phyloP scores from a whole-genome alignment of 2,888 invertebrate genomes.

The Pseudococcus jackbeardsleyi region DNA sequence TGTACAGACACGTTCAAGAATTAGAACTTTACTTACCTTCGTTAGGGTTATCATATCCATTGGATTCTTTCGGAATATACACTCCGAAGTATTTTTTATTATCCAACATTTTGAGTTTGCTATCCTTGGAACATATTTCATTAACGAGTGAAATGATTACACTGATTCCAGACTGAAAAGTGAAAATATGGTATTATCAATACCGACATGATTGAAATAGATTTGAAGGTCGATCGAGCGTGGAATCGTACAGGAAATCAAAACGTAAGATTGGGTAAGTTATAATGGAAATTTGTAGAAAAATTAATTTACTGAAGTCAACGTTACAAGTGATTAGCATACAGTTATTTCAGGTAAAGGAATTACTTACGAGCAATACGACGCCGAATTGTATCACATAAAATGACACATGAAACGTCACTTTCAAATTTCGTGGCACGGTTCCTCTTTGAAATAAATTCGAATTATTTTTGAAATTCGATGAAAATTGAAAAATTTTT shows the following conservation, averaged over 20 bases:
- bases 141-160: not conserved
- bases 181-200: not conserved
- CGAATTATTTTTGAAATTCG: not conserved
- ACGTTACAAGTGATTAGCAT: not conserved
- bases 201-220: not conserved
- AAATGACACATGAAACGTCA: not conserved
- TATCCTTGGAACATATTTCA: not conserved
- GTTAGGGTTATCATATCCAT: constrained; percentile 12
- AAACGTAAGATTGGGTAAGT: not conserved
- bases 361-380: not conserved
- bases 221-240: not conserved
- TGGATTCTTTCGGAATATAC: not conserved
- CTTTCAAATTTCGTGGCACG: not conserved
- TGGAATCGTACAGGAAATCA: not conserved
- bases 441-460: not conserved
- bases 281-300: not conserved
- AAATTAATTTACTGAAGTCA: not conserved
- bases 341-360: not conserved
- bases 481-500: not conserved
- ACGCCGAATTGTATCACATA: not conserved
- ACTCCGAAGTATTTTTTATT: constrained; percentile 7
- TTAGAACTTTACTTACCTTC: not conserved
- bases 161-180: not conserved
- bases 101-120: not conserved
- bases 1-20: not conserved